Evolutionary conservation across 2,797 vertebrate genomes (phyloP), one percentile per base, ranked within the genome.

Genomic region (Helostoma temminkii): DNA sequence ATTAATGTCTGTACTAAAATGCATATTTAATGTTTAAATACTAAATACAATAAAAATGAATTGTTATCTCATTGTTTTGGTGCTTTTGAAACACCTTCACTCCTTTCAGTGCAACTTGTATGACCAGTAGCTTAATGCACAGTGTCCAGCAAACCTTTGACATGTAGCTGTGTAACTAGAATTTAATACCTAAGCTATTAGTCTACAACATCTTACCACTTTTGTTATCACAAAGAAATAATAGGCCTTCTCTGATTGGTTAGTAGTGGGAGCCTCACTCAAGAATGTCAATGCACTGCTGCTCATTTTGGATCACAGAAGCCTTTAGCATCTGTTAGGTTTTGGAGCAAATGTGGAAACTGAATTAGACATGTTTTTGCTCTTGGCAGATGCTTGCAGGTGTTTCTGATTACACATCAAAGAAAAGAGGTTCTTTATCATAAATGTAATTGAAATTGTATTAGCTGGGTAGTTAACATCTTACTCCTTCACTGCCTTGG

Each of bases 331-430:
- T n/a, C n/a, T n/a, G n/a, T n/a, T n/a, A n/a, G n/a, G n/a, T n/a
- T n/a, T n/a, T n/a, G n/a, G n/a, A n/a, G n/a, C n/a, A n/a, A n/a
- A n/a, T 76, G 71, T 69, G 46, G 47, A 65, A 80, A 25, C 47
- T 58, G 81, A 90, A 92, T 88, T 69, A 71, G 87, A 88, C 45
- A 41, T 88, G 90, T 88, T 84, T 91, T 84, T 91, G 82, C 82
- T 14, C 57, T 37, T 47, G 57, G 47, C 76, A 65, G 66, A 64
- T 76, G 65, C 77, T 30, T 48, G 64, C 85, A 85, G 80, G 62
- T 90, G 87, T 66, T 88, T 87, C 32, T 62, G 30, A 68, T 89
- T 86, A 78, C 16, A 76, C 68, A 64, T 77, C 78, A 84, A 81
- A 84, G 72, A 62, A 56, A 49, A 61, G 37, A 59, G 50, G 25